These are phyloP conservation scores for Lepus oiostolus DNA, from an alignment of 2,797 vertebrate genomes.

Conservation along the genomic window DNA sequence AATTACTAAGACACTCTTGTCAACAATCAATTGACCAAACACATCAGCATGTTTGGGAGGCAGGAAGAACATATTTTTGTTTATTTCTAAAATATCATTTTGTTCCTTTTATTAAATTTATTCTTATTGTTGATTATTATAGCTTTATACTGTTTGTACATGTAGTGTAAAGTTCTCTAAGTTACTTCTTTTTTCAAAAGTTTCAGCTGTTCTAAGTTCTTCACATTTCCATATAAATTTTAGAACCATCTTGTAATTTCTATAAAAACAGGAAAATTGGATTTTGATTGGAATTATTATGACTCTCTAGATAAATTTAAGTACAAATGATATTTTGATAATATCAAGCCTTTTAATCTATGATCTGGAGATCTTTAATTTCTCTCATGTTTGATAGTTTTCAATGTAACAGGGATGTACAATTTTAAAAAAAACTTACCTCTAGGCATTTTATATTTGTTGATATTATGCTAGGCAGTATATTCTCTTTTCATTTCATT, in stretches of 20 bases:
- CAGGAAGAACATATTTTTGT: neutral
- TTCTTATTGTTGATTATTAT: neutral
- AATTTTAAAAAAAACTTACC: constrained; percentile 34
- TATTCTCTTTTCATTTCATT: neutral
- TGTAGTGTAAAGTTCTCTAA: neutral
- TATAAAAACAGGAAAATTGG: neutral
- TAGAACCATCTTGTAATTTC: neutral
- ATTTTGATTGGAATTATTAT: neutral
- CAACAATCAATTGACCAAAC: neutral
- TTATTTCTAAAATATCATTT: constrained; percentile 11
- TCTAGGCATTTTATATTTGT: neutral
- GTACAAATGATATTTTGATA: neutral
- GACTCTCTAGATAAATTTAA: neutral
- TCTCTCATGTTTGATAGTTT: constrained; percentile 22
- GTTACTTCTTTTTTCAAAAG: neutral
- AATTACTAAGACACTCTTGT: neutral
- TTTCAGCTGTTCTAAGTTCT: neutral
- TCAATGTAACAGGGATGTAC: neutral
- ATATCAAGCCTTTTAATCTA: neutral
- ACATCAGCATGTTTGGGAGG: neutral
- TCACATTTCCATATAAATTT: neutral
- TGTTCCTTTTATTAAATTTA: constrained; percentile 34
- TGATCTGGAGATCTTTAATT: neutral
- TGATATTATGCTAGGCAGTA: neutral
- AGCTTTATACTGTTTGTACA: neutral